A percentile compares a stretch with the other conserved stretches of the same genome.
These are phyloP conservation scores for Drosophila littoralis DNA, from an alignment of 1,140 invertebrate genomes.

Conservation along the genomic window DNA sequence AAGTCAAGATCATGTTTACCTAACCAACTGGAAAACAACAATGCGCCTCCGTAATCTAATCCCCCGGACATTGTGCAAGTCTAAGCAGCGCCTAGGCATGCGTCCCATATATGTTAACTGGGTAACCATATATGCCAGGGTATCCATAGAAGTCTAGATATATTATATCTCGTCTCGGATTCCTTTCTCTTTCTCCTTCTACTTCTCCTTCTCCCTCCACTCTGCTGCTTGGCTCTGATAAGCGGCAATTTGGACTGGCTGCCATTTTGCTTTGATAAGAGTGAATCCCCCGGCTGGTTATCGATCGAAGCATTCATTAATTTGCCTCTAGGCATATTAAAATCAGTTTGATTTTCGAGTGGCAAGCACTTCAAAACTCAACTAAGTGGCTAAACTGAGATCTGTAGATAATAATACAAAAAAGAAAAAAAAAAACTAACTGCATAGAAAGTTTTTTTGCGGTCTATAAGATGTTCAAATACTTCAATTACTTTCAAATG, in stretches of 20 bases:
- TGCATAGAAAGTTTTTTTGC: background rate
- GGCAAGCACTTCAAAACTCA: constrained; percentile 23
- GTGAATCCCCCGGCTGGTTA: constrained; percentile 51
- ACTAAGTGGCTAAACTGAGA: constrained; percentile 11
- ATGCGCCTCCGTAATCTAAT: constrained; percentile 57
- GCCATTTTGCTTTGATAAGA: constrained; percentile 48
- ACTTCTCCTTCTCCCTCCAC: too few relatives aligned
- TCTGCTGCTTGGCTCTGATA: constrained; percentile 31
- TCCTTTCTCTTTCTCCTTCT: constrained; percentile 26
- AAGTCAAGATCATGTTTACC: constrained; percentile 75
- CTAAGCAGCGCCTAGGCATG: constrained; percentile 59
- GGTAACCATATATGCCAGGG: constrained; percentile 40
- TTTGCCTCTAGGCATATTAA: constrained; percentile 30
- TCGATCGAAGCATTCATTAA: constrained; percentile 36
- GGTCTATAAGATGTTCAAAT: background rate
- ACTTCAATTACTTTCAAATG: background rate
- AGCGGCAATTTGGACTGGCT: constrained; percentile 32
- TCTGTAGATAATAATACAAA: constrained; percentile 3
- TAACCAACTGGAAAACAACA: constrained; percentile 73
- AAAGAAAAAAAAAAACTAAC: background rate
- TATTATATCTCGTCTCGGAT: constrained; percentile 8
- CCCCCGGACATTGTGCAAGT: constrained; percentile 57
- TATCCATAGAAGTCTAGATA: background rate
- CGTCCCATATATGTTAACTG: constrained; percentile 12
- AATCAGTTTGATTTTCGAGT: constrained; percentile 22